Conservation (phyloP, 1,140 invertebrate genomes). For the Elymnias hypermnestra region DNA sequence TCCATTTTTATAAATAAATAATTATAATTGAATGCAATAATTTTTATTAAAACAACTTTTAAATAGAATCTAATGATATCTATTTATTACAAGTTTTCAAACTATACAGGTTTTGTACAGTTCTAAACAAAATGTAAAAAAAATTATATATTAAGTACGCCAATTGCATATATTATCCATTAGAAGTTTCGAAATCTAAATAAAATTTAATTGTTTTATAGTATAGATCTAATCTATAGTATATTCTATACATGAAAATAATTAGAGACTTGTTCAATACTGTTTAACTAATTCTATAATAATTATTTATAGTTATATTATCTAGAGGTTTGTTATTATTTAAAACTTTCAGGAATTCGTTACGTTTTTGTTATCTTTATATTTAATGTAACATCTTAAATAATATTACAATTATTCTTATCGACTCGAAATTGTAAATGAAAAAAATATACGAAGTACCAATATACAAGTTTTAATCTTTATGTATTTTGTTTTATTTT, state of each 20-base stretch:
- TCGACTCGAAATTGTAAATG: constrained; percentile 68
- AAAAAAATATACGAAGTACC: constrained; percentile 72
- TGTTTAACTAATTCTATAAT: constrained; percentile 58
- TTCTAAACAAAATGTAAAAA: constrained; percentile 14
- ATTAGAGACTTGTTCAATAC: constrained; percentile 64
- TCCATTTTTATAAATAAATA: constrained; percentile 6
- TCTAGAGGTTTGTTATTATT: constrained; percentile 23
- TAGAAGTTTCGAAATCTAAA: constrained; percentile 43
- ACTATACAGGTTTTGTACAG: constrained; percentile 45
- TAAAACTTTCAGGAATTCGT: constrained; percentile 19
- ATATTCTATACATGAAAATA: constrained; percentile 38
- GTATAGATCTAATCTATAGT: constrained; percentile 45
- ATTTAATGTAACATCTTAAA: constrained; percentile 48
- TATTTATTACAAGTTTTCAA: constrained; percentile 24
- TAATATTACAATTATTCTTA: constrained; percentile 63
- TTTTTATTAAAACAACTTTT: constrained; percentile 30
- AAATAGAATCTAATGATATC: constrained; percentile 25
- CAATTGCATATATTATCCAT: constrained; percentile 28
- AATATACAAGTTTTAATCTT: constrained; percentile 75
- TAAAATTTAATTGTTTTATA: constrained; percentile 26
- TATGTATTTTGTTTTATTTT: constrained; percentile 30
- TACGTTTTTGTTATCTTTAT: constrained; percentile 57
- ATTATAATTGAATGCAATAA: constrained; percentile 45
- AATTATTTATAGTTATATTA: constrained; percentile 39
- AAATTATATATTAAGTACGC: constrained; percentile 26